Evolutionary conservation across 2,113 vertebrate species (phyloP).

Genomic region (Cnemophilus loriae): DNA sequence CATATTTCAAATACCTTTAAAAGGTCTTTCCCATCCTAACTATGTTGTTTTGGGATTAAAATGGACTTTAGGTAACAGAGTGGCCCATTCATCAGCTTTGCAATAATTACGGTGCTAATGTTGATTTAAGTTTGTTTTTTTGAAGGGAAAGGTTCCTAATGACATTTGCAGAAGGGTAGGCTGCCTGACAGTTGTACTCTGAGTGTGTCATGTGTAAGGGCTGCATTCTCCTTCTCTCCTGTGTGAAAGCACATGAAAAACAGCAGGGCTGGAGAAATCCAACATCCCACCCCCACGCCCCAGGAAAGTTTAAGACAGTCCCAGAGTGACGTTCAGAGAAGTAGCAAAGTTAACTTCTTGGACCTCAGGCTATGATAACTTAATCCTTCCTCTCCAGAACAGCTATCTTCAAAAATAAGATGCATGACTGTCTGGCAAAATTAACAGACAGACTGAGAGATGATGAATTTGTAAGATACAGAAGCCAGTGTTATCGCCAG

Average conservation of each 20-base stretch:
- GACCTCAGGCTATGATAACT: background rate
- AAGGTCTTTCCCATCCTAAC: conserved; percentile 57
- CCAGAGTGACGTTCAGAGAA: conserved; percentile 39
- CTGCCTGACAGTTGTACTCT: background rate
- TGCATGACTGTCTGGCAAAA: background rate
- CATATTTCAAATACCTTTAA: conserved; percentile 49
- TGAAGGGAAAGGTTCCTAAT: background rate
- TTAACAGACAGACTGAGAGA: background rate
- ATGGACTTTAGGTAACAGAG: background rate
- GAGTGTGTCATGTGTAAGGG: background rate
- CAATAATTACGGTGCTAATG: background rate
- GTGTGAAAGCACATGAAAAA: background rate
- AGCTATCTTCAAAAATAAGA: conserved; percentile 23
- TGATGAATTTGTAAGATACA: background rate
- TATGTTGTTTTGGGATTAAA: conserved; percentile 57
- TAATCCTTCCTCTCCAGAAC: conserved; percentile 19
- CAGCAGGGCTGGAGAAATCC: background rate
- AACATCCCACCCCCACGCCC: background rate
- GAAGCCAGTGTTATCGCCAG: background rate
- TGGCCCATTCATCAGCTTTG: conserved; percentile 5
- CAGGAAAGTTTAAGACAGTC: conserved; percentile 39
- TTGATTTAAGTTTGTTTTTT: conserved; percentile 27
- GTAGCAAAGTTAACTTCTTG: conserved; percentile 43
- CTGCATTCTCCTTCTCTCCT: background rate
- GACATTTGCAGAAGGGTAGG: conserved; percentile 20